phyloP scores from a whole-genome alignment of 2,888 invertebrate genomes.

The Oxytorus armatus region DNA sequence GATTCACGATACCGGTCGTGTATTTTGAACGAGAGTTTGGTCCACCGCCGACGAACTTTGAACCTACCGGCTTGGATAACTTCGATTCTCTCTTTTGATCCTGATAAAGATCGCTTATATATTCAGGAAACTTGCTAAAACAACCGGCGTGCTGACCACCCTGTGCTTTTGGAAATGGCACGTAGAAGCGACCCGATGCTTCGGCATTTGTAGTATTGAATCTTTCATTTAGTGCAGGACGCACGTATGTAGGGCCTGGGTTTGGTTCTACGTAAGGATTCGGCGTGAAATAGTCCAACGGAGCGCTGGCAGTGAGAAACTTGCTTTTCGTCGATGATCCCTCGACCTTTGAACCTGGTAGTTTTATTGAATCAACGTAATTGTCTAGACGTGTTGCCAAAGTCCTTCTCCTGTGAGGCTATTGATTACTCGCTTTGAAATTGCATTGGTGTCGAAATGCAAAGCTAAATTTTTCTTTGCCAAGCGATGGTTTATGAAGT shows the following conservation, averaged over 20 bases:
- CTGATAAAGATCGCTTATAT: constrained; percentile 74
- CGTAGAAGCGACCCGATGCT: constrained; percentile 69
- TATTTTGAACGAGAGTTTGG: constrained; percentile 75
- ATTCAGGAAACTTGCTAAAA: constrained; percentile 82
- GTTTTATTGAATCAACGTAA: constrained; percentile 9
- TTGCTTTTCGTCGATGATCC: constrained; percentile 40
- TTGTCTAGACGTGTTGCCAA: not conserved
- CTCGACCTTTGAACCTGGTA: constrained; percentile 37
- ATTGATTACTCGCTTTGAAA: not conserved
- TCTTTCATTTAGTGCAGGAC: constrained; percentile 57
- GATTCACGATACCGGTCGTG: constrained; percentile 76
- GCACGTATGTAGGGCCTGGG: constrained; percentile 74
- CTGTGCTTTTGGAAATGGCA: constrained; percentile 78
- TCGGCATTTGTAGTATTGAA: constrained; percentile 51
- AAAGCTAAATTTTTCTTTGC: too few relatives aligned
- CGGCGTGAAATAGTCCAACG: constrained; percentile 78
- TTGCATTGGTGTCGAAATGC: too few relatives aligned
- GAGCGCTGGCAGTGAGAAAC: constrained; percentile 71
- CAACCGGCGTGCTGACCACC: constrained; percentile 83
- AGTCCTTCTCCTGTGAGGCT: not conserved
- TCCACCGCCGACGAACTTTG: constrained; percentile 72
- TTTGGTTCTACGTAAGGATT: constrained; percentile 77
- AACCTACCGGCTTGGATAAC: constrained; percentile 2
- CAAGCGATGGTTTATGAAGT: too few relatives aligned
- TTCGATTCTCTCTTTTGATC: constrained; percentile 32